Conservation (phyloP, 92 coral and sea anemone species). For the Galaxea fascicularis region DNA sequence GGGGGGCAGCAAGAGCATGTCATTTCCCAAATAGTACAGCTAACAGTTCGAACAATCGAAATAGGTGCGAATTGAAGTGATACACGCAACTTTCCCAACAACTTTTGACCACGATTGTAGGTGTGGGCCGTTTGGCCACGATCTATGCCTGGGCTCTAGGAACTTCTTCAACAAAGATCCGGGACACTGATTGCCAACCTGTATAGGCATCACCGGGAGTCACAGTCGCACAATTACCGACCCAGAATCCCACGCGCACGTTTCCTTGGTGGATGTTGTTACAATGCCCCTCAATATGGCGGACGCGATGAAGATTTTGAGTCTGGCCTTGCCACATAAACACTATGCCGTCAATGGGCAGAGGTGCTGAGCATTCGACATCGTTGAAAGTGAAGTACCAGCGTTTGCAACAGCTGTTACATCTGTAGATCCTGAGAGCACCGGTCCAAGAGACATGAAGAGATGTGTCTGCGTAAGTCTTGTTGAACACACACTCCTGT, state of each 20-base stretch:
- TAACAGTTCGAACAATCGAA: too few relatives aligned
- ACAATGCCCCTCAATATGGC: too few relatives aligned
- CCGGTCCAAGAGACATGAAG: neutral
- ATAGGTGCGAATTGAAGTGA: too few relatives aligned
- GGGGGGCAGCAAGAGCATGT: too few relatives aligned
- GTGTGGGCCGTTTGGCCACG: neutral
- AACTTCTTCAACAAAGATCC: conserved; percentile 9
- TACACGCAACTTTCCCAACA: too few relatives aligned
- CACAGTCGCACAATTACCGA: neutral
- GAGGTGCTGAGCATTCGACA: neutral
- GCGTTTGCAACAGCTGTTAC: neutral
- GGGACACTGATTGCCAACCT: conserved; percentile 1
- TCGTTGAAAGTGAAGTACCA: neutral
- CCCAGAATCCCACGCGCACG: conserved; percentile 21
- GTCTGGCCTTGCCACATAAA: neutral
- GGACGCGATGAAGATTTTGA: neutral
- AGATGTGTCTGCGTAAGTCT: neutral
- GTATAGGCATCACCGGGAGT: neutral
- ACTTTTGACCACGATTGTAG: too few relatives aligned
- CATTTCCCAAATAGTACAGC: too few relatives aligned
- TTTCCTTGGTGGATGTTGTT: neutral
- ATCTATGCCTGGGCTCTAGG: neutral
- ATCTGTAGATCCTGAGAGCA: neutral
- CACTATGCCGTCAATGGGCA: conserved; percentile 1
- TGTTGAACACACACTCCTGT: conserved; percentile 10